Evolutionary conservation across 1,140 invertebrate species (phyloP).

Genomic region (Danaus melanippus): DNA sequence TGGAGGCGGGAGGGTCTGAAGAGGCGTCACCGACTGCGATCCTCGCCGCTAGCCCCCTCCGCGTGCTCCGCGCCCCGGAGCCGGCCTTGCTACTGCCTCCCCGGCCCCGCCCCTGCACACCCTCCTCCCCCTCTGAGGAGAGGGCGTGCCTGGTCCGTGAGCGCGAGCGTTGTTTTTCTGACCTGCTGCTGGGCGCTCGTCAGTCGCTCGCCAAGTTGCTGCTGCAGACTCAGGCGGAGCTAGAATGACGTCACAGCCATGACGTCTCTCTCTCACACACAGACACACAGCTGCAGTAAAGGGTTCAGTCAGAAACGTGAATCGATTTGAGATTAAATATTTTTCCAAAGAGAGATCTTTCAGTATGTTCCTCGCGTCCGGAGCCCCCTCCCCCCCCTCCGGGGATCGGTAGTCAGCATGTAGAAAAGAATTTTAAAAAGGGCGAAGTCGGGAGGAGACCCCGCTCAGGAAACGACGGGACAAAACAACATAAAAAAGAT

Average conservation of each 20-base stretch:
- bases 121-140: constrained; percentile 8
- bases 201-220: constrained; percentile 65
- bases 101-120: constrained; percentile 37
- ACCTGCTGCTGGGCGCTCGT: constrained; percentile 77
- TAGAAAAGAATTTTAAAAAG: too few species aligned
- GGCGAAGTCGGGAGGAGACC: too few species aligned
- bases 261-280: neutral
- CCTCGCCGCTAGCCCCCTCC: constrained; percentile 80
- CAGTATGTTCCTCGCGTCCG: too few species aligned
- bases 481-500: too few species aligned
- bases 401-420: too few species aligned
- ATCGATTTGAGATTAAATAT: too few species aligned
- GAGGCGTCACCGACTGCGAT: constrained; percentile 70
- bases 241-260: constrained; percentile 9
- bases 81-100: constrained; percentile 18
- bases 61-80: constrained; percentile 58
- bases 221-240: constrained; percentile 67
- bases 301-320: too few species aligned
- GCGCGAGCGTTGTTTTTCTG: constrained; percentile 67
- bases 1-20: constrained; percentile 17
- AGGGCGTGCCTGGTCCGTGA: constrained; percentile 35
- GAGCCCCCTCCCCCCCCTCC: too few species aligned
- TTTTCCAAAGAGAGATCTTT: too few species aligned
- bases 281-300: too few species aligned
- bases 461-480: too few species aligned